Base-by-base conservation (phyloP, 2,113 vertebrate species). In the Dendrocopos noguchii region DNA sequence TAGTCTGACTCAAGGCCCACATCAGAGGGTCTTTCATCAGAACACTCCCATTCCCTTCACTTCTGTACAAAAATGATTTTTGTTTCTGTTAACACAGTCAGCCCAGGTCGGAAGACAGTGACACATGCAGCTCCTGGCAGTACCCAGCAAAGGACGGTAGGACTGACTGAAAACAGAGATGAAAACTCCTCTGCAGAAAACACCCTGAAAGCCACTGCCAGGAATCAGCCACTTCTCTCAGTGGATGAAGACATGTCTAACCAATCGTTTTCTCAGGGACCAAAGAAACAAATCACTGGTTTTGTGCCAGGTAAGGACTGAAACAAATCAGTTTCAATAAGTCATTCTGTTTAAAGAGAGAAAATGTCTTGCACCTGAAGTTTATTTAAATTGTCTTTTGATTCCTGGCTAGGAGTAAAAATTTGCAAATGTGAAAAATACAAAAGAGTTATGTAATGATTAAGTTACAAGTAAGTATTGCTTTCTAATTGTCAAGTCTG, bases 101-200 rank as follows among this genome's bases (percentile, higher is more conserved):
- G 98, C 80, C 89, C 97, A 5, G 97, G 97, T 77, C 97, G 96
- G 56, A 99, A 99, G 96, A 87, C 94, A 0, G 98, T 98, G 83
- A 98, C 96, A 33, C 98, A 98, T 27, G 53, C 93, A 3, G 97
- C 61, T 6, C 91, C 93, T 33, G 75, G 57, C 14, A 67, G 91
- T 33, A 76, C 88, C 39, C 96, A 94, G 61, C 97, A 96, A 21
- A 93, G 66, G 71, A 93, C 73, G 21, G n/a, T 50, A 8, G 96
- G 87, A 17, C 82, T 93, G 31, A 93, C 83, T 10, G 86, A 96
- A 75, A 96, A 96, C 20, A 42, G 63, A 4, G 90, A 76, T 17
- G 90, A 96, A 8, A 56, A 81, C 56, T 67, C 47, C 74, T 91
- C 66, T 87, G 70, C 96, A 84, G 96, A 96, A 85, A 94, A 94